Conservation (phyloP, 2,888 invertebrate genomes). For the Meiosimyza platycephala region DNA sequence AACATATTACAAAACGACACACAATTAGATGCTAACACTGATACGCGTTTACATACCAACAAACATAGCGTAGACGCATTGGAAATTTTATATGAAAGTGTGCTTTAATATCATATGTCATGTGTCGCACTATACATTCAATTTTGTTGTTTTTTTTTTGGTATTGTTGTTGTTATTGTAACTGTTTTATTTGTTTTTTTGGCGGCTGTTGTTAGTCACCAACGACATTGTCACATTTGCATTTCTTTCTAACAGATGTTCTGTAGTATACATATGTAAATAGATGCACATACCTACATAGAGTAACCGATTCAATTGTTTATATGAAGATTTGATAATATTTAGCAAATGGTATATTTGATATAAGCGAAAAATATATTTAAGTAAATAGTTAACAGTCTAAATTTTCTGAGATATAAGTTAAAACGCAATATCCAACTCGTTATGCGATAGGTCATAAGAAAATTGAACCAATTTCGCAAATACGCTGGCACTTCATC, state of each 20-base stretch:
- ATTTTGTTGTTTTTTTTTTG: background rate
- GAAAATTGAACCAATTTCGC: too few species aligned
- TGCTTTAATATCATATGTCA: conserved; percentile 61
- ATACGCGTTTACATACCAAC: background rate
- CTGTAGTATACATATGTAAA: background rate
- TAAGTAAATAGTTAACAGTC: too few species aligned
- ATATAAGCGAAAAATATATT: too few species aligned
- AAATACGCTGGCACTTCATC: too few species aligned
- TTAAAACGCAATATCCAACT: too few species aligned
- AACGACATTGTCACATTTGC: conserved; percentile 62
- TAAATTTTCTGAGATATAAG: too few species aligned
- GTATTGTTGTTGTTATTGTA: conserved; percentile 43
- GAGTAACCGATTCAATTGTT: conserved; percentile 46
- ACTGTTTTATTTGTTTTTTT: conserved; percentile 54
- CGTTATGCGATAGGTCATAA: too few species aligned
- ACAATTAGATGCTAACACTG: too few species aligned
- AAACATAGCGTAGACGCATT: conserved; percentile 5
- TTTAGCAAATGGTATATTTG: too few species aligned
- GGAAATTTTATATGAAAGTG: conserved; percentile 43
- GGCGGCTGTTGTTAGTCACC: conserved; percentile 48
- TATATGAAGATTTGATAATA: too few species aligned
- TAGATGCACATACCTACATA: conserved; percentile 45
- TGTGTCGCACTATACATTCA: conserved; percentile 54
- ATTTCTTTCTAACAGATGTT: conserved; percentile 41
- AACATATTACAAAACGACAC: background rate